A percentile compares a stretch with the other conserved stretches of the same genome.
Evolutionary conservation across 2,113 vertebrate species (phyloP).

Genomic region (Corythornis cristatus): DNA sequence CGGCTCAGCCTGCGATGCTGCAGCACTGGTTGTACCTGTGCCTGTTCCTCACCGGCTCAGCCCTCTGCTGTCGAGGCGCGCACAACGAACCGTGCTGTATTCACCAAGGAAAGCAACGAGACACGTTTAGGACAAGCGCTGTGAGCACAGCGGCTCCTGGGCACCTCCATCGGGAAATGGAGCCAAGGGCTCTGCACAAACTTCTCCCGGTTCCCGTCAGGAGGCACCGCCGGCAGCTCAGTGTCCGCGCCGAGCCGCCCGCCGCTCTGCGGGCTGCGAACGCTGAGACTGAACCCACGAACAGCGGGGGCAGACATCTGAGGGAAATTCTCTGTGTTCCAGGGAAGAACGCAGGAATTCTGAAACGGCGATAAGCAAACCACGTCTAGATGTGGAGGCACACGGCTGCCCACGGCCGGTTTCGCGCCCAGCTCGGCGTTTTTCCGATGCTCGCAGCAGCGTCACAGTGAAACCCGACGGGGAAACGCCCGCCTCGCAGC

Average conservation of each 20-base stretch:
- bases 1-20: background rate
- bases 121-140: no score
- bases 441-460: background rate
- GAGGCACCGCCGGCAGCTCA: background rate
- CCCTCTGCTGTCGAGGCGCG: background rate
- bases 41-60: background rate
- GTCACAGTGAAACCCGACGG: background rate
- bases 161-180: background rate
- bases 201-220: background rate
- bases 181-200: background rate
- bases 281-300: no score
- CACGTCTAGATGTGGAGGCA: accelerated
- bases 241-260: no score
- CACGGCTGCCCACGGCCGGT: accelerated
- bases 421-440: accelerated
- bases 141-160: background rate
- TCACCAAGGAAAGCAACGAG: background rate
- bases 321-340: background rate
- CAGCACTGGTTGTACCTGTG: background rate
- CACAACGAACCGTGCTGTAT: background rate
- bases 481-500: no score
- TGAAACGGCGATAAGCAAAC: background rate
- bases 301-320: background rate
- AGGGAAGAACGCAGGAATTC: background rate
- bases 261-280: no score